Evolutionary conservation across 2,888 invertebrate genomes (phyloP).

Genomic region (Stegophylla sp.): DNA sequence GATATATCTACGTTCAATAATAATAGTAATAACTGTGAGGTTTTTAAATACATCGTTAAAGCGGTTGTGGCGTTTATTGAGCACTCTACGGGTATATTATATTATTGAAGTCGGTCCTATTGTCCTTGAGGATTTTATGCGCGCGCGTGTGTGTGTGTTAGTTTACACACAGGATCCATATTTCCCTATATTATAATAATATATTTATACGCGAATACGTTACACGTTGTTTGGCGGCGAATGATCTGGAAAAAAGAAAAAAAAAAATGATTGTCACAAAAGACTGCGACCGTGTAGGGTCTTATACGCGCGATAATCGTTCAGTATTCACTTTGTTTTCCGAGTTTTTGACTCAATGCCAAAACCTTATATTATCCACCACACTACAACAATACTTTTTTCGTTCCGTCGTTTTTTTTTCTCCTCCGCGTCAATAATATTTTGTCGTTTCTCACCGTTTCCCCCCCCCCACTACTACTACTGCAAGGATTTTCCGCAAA

Average conservation of each 20-base stretch:
- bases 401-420: not conserved
- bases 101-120: not conserved
- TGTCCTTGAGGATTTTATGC: slow-evolving; percentile 27
- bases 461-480: too few species aligned
- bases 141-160: not conserved
- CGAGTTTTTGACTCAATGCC: slow-evolving; percentile 9
- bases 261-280: slow-evolving; percentile 11
- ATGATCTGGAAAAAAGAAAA: not conserved
- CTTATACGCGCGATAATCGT: slow-evolving; percentile 17
- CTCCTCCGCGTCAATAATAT: too few species aligned
- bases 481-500: too few species aligned
- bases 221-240: not conserved
- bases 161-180: not conserved
- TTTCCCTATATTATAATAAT: not conserved
- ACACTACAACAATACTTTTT: not conserved
- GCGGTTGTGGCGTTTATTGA: slow-evolving; percentile 24
- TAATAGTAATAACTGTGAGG: slow-evolving; percentile 8
- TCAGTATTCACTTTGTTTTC: not conserved
- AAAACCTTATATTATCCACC: not conserved
- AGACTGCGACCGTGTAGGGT: not conserved
- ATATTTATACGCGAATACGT: not conserved
- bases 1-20: too few species aligned
- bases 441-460: slow-evolving; percentile 14
- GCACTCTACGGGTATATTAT: slow-evolving; percentile 1
- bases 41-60: not conserved